Conservation (phyloP, 2,113 vertebrate genomes). For the Hippolais icterina region DNA sequence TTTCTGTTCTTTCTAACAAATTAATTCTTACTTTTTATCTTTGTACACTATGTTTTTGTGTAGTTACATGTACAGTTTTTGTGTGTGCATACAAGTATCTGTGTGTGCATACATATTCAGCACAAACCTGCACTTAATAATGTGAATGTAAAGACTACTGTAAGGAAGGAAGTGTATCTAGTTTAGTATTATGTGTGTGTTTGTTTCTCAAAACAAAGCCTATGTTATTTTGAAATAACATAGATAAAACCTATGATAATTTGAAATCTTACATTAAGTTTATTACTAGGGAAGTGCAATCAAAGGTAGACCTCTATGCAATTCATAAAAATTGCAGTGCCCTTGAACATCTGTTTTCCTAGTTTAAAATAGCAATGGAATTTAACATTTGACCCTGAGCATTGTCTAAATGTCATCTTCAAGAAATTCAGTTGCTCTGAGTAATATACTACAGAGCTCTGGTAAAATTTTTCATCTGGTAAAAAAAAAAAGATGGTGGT, state of each 20-base stretch:
- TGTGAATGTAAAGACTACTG: background rate
- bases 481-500: background rate
- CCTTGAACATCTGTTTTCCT: background rate
- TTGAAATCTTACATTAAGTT: conserved; percentile 25
- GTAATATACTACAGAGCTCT: background rate
- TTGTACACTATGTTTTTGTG: background rate
- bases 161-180: background rate
- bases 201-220: background rate
- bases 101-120: background rate
- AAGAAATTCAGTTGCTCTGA: background rate
- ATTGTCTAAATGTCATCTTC: background rate
- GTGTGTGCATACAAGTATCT: background rate
- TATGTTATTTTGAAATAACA: background rate
- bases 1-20: background rate
- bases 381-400: background rate
- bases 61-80: background rate
- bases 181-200: background rate
- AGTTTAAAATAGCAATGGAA: background rate
- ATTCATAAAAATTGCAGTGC: background rate
- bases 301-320: background rate
- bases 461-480: background rate
- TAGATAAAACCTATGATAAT: background rate
- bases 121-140: background rate
- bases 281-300: background rate
- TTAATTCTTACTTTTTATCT: background rate